phyloP scores from a whole-genome alignment of 2,797 vertebrate genomes.

The Pantherophis vulpinus region DNA sequence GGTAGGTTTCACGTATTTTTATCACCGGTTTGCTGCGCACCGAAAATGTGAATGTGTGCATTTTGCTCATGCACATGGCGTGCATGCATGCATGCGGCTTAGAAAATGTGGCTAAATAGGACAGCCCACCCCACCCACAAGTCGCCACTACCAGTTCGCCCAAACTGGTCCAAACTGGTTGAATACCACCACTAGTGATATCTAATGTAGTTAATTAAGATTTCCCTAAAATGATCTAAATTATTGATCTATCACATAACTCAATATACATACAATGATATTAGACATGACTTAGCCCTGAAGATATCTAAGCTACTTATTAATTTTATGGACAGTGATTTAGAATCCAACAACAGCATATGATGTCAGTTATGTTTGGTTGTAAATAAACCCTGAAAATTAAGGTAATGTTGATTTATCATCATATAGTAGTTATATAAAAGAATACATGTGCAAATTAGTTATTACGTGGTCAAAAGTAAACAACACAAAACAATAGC shows the following conservation, averaged over 20 bases:
- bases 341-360: background rate
- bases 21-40: too few species aligned
- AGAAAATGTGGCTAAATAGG: too few species aligned
- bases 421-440: background rate
- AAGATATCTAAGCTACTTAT: background rate
- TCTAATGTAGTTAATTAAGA: background rate
- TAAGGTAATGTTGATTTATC: background rate
- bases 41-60: too few species aligned
- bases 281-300: background rate
- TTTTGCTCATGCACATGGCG: too few species aligned
- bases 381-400: background rate
- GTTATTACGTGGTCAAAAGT: background rate
- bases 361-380: background rate
- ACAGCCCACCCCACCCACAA: too few species aligned
- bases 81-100: too few species aligned
- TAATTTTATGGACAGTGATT: background rate
- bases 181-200: background rate
- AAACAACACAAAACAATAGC: background rate
- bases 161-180: too few species aligned
- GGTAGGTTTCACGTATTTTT: too few species aligned
- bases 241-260: background rate
- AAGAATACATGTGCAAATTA: background rate
- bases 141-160: too few species aligned
- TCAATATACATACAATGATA: background rate
- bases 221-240: background rate